Evolutionary conservation across 1,140 invertebrate genomes (phyloP).

Genomic region (Propsilocerus akamusi): DNA sequence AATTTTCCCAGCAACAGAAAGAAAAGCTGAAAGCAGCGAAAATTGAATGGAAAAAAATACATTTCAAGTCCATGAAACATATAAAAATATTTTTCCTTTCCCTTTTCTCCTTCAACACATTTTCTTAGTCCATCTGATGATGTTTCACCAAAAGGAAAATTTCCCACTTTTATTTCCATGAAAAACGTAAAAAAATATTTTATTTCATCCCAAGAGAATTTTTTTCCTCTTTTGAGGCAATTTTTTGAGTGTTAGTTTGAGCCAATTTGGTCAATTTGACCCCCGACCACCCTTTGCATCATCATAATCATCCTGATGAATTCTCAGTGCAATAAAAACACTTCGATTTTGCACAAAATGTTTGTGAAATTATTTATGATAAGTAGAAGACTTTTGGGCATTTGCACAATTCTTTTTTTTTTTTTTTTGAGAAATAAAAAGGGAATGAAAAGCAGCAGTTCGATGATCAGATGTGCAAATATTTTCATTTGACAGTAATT

Average conservation of each 20-base stretch:
- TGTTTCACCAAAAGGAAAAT: neutral
- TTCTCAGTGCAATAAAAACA: conserved; percentile 1
- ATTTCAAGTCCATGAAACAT: no score
- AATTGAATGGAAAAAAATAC: neutral
- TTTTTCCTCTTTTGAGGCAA: neutral
- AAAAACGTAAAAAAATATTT: neutral
- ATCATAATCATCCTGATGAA: neutral
- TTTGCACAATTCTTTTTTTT: neutral
- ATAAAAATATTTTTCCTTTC: no score
- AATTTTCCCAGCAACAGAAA: neutral
- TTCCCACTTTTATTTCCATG: neutral
- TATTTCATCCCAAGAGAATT: conserved; percentile 1
- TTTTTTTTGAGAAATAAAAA: neutral
- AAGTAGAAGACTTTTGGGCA: no score
- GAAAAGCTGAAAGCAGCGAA: neutral
- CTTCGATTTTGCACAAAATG: neutral
- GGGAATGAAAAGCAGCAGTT: neutral
- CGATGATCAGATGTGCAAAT: neutral
- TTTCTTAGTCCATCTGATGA: no score
- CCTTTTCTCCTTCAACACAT: no score
- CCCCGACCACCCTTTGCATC: neutral
- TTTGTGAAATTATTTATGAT: neutral
- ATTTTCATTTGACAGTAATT: neutral
- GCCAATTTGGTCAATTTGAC: conserved; percentile 4
- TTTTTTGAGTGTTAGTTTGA: neutral